Evolutionary conservation across 2,888 invertebrate genomes (phyloP).

Genomic region (Coecobrya sp.): DNA sequence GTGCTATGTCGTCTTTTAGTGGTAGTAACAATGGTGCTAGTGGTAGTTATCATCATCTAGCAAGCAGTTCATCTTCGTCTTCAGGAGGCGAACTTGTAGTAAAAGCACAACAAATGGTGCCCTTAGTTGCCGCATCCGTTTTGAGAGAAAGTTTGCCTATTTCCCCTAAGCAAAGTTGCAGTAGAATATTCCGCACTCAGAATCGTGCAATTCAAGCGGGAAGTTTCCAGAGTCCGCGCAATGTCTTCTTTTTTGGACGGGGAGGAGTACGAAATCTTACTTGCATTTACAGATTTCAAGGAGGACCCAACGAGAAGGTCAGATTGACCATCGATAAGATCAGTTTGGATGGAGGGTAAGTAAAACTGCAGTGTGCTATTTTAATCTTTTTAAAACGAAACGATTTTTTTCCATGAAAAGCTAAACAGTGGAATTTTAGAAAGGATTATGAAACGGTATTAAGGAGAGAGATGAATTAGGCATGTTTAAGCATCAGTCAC

Average conservation of each 20-base stretch:
- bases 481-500: slow-evolving; percentile 29
- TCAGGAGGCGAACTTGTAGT: slow-evolving; percentile 48
- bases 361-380: background rate
- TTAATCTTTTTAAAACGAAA: too few relatives aligned
- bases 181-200: slow-evolving; percentile 81
- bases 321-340: slow-evolving; percentile 92
- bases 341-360: slow-evolving; percentile 83
- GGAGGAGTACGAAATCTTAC: slow-evolving; percentile 93
- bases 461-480: slow-evolving; percentile 2
- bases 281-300: slow-evolving; percentile 93
- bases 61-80: slow-evolving; percentile 59
- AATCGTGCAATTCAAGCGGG: slow-evolving; percentile 84
- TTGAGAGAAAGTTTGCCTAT: slow-evolving; percentile 75
- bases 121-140: slow-evolving; percentile 44
- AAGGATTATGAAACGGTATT: background rate
- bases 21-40: slow-evolving; percentile 15
- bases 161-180: slow-evolving; percentile 78
- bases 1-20: slow-evolving; percentile 57
- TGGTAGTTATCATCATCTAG: slow-evolving; percentile 62
- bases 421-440: background rate
- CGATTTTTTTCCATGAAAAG: background rate
- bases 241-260: slow-evolving; percentile 94
- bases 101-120: slow-evolving; percentile 20
- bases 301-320: slow-evolving; percentile 91
- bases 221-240: slow-evolving; percentile 90